These are phyloP conservation scores for Tetragonula carbonaria DNA, from an alignment of 2,888 invertebrate genomes.

Conservation along the genomic window DNA sequence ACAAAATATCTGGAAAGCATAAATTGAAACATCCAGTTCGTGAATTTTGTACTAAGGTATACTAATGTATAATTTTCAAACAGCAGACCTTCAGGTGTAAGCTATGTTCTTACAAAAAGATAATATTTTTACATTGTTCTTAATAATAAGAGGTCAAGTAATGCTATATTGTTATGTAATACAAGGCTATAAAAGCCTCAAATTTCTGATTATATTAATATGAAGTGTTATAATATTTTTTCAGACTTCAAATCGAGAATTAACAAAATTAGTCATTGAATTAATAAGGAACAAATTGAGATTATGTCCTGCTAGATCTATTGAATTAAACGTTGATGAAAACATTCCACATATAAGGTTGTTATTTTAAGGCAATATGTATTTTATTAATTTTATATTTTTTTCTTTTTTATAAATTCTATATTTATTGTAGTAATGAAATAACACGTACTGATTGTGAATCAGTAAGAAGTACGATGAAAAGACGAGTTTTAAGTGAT, in stretches of 20 bases:
- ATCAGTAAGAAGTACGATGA: slow-evolving; percentile 78
- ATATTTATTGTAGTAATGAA: slow-evolving; percentile 69
- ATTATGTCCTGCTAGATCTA: slow-evolving; percentile 78
- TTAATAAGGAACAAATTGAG: slow-evolving; percentile 81
- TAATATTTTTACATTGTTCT: background rate
- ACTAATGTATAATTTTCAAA: slow-evolving; percentile 27
- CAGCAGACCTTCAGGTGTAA: background rate
- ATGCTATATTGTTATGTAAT: background rate
- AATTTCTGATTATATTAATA: background rate
- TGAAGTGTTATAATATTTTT: slow-evolving; percentile 31
- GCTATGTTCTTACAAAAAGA: background rate
- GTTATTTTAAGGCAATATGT: slow-evolving; percentile 58
- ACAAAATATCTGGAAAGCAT: slow-evolving; percentile 86
- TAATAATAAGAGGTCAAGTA: background rate
- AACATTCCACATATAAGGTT: slow-evolving; percentile 62
- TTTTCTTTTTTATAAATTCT: slow-evolving; percentile 10
- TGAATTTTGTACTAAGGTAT: slow-evolving; percentile 86
- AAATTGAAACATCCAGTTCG: slow-evolving; percentile 88
- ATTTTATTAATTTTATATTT: background rate
- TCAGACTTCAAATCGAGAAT: slow-evolving; percentile 80
- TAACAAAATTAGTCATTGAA: slow-evolving; percentile 81
- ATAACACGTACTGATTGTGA: slow-evolving; percentile 74
- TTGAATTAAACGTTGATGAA: slow-evolving; percentile 74
- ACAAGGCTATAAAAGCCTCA: background rate
- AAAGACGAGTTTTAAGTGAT: slow-evolving; percentile 82